These are phyloP conservation scores for Panthera uncia DNA, from an alignment of 2,113 vertebrate species.

Conservation along the genomic window DNA sequence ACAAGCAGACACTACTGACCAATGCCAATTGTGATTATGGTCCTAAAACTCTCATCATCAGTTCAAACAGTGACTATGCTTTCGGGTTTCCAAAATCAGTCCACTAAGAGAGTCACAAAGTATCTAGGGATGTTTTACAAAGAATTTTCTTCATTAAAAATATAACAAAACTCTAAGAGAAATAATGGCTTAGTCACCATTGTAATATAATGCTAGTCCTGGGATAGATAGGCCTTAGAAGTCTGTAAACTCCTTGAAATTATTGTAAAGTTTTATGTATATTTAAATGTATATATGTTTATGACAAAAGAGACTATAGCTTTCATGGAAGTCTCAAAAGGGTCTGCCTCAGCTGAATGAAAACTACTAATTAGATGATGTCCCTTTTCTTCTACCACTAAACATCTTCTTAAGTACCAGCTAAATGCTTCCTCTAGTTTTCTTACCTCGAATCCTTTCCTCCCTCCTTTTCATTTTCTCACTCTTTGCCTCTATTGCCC, in stretches of 20 bases:
- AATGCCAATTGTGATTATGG: conserved; percentile 58
- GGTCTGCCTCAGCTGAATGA: neutral
- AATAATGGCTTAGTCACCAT: neutral
- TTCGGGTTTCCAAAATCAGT: conserved; percentile 45
- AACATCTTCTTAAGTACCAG: neutral
- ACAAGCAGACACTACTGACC: conserved; percentile 59
- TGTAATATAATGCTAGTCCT: neutral
- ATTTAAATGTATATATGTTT: neutral
- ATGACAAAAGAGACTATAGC: neutral
- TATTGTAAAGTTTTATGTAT: neutral
- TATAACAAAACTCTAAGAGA: neutral
- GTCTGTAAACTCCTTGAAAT: conserved; percentile 17
- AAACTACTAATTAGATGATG: neutral
- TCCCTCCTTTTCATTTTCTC: neutral
- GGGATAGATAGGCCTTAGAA: neutral
- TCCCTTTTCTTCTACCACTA: neutral
- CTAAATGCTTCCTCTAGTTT: neutral
- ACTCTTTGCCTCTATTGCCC: neutral
- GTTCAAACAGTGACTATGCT: neutral
- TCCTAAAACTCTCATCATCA: conserved; percentile 49
- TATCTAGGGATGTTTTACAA: neutral
- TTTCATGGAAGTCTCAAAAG: neutral
- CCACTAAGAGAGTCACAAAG: conserved; percentile 10
- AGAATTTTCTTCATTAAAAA: conserved; percentile 39
- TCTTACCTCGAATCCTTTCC: neutral